Evolutionary conservation across 2,888 invertebrate genomes (phyloP).

Genomic region (Cacoxenus indagator): DNA sequence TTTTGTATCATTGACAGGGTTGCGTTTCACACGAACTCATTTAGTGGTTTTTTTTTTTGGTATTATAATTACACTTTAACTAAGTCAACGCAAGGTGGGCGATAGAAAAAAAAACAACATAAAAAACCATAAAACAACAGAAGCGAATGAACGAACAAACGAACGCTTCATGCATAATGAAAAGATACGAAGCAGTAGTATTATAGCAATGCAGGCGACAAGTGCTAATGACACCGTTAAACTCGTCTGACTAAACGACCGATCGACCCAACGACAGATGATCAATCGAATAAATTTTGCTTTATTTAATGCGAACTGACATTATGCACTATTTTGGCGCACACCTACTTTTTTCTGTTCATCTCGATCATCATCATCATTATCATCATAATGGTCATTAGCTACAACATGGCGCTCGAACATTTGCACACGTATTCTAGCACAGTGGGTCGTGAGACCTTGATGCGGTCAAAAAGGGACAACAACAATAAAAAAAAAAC

Average conservation of each 20-base stretch:
- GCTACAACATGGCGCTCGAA: too few relatives aligned
- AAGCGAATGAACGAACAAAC: not conserved
- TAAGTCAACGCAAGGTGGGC: not conserved
- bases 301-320: too few relatives aligned
- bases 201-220: not conserved
- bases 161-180: constrained; percentile 4
- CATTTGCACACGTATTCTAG: not conserved
- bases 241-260: too few relatives aligned
- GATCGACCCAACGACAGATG: too few relatives aligned
- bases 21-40: constrained; percentile 40
- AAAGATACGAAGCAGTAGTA: not conserved
- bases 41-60: constrained; percentile 8
- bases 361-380: not conserved
- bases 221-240: not conserved
- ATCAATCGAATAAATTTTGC: too few relatives aligned
- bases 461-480: too few relatives aligned
- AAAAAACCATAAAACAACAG: not conserved
- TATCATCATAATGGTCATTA: too few relatives aligned
- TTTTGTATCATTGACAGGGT: not conserved
- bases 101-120: not conserved
- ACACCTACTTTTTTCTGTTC: too few relatives aligned
- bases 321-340: too few relatives aligned
- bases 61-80: not conserved
- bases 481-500: too few relatives aligned
- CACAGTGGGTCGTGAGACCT: not conserved